These are phyloP conservation scores for Aporophyla lueneburgensis DNA, from an alignment of 2,888 invertebrate species.

Conservation along the genomic window DNA sequence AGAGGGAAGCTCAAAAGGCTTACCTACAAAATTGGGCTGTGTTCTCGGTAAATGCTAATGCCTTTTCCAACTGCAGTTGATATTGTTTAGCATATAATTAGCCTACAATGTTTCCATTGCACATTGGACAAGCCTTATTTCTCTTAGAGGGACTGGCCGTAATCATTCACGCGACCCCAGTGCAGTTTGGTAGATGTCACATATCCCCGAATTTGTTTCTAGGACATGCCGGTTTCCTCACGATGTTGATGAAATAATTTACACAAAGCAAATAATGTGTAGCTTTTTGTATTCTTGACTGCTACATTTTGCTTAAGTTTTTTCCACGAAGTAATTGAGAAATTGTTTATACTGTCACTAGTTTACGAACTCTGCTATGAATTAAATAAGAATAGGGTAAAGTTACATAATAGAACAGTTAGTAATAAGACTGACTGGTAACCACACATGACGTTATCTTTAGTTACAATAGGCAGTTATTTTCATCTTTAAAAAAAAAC, in stretches of 20 bases:
- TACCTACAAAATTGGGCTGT: neutral
- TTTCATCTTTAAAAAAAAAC: neutral
- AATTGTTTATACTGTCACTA: no score
- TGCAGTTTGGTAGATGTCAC: no score
- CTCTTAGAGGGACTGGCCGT: no score
- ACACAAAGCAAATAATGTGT: no score
- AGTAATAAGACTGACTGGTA: neutral
- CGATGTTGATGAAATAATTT: no score
- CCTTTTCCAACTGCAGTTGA: neutral
- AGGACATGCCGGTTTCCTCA: no score
- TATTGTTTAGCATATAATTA: no score
- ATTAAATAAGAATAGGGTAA: neutral
- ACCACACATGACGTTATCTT: neutral
- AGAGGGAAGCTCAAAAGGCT: slow-evolving; percentile 27
- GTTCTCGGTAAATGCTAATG: slow-evolving; percentile 4
- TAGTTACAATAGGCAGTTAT: neutral
- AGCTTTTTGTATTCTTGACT: neutral
- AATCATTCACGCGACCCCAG: no score
- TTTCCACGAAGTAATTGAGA: neutral
- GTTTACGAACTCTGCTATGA: neutral
- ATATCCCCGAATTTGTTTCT: no score
- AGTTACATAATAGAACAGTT: no score
- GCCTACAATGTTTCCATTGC: no score
- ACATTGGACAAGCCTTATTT: no score
- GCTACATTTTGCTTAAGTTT: neutral